These are phyloP conservation scores for Chelmon rostratus DNA, from an alignment of 2,797 vertebrate species.

Conservation along the genomic window DNA sequence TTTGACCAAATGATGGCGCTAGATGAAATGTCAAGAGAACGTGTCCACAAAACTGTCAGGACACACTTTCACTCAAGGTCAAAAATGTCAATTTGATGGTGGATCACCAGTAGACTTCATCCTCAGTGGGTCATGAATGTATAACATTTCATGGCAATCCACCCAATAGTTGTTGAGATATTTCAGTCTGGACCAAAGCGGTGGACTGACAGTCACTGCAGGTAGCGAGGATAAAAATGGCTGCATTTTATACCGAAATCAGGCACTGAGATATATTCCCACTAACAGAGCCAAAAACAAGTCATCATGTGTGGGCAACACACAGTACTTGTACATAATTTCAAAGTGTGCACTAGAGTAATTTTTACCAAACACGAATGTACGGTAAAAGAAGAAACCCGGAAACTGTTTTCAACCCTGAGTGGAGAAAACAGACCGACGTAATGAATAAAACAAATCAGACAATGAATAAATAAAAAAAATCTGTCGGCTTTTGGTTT, in stretches of 20 bases:
- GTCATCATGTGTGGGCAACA: slow-evolving; percentile 12
- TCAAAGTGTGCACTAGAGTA: slow-evolving; percentile 3
- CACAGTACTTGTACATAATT: slow-evolving; percentile 11
- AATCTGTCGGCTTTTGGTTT: background rate
- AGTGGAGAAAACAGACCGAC: background rate
- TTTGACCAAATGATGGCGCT: background rate
- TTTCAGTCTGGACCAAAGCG: background rate
- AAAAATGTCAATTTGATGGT: slow-evolving; percentile 1
- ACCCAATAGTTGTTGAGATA: background rate
- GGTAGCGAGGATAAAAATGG: background rate
- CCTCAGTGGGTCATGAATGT: background rate
- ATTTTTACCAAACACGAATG: background rate
- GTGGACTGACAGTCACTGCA: background rate
- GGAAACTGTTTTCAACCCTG: background rate
- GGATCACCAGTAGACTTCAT: too few relatives aligned
- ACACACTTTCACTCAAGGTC: background rate
- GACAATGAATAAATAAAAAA: slow-evolving; percentile 13
- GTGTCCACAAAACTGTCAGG: background rate
- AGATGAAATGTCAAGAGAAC: background rate
- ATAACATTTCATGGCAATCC: background rate
- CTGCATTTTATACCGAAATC: background rate
- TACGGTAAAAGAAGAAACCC: background rate
- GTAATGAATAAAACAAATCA: slow-evolving; percentile 16
- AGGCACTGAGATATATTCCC: background rate
- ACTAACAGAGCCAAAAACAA: background rate